phyloP scores from a whole-genome alignment of 2,113 vertebrate genomes.

The Notarius quadriscutis region DNA sequence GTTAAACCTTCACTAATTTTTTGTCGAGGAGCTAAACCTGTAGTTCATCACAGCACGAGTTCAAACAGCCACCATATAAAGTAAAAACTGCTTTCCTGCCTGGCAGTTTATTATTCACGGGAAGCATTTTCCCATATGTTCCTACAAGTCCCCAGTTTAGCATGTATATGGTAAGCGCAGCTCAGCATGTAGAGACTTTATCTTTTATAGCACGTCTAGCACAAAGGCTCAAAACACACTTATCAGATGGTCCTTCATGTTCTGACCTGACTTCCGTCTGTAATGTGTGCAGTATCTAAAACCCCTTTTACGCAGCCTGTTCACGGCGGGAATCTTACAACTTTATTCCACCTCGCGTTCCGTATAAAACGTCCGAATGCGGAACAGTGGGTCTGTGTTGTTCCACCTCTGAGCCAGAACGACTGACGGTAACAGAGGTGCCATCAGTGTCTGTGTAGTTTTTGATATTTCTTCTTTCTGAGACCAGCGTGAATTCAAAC shows the following conservation, averaged over 20 bases:
- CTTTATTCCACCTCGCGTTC: too few species aligned
- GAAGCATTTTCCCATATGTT: not conserved
- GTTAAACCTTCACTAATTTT: not conserved
- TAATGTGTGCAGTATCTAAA: not conserved
- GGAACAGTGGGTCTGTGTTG: too few species aligned
- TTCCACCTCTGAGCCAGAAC: too few species aligned
- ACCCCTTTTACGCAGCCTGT: not conserved
- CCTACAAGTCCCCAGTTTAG: not conserved
- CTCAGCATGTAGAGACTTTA: not conserved
- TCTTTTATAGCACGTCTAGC: not conserved
- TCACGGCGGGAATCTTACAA: too few species aligned
- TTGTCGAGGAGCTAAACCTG: not conserved
- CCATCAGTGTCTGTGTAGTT: too few species aligned
- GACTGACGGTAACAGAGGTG: too few species aligned
- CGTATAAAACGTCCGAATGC: too few species aligned
- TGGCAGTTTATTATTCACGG: not conserved
- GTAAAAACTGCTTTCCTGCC: not conserved
- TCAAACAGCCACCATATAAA: not conserved
- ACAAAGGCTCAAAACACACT: slow-evolving; percentile 12
- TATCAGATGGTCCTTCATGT: slow-evolving; percentile 32
- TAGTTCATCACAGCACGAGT: not conserved
- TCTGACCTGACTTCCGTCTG: slow-evolving; percentile 9
- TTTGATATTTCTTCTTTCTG: too few species aligned
- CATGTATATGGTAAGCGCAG: not conserved
- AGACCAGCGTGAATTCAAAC: too few species aligned